Conservation (phyloP, 2,888 invertebrate genomes). For the Ramazzottius varieornatus region DNA sequence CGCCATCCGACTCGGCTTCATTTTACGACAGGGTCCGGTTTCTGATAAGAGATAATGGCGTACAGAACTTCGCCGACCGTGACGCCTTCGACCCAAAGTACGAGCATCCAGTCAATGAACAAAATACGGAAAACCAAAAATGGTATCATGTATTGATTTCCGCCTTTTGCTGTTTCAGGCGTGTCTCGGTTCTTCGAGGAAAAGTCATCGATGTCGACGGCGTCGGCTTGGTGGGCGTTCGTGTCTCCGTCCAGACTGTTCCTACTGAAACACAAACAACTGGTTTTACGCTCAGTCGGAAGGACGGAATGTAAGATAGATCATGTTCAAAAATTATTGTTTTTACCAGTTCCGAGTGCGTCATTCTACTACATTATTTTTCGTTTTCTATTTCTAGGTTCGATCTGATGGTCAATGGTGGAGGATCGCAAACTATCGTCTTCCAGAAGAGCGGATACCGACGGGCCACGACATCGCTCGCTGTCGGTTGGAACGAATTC, state of each 20-base stretch:
- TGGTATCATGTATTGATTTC: constrained; percentile 6
- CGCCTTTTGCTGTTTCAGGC: constrained; percentile 38
- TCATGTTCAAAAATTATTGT: not conserved
- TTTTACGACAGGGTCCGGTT: constrained; percentile 94
- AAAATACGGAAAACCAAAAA: not conserved
- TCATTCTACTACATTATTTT: not conserved
- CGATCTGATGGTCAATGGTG: constrained; percentile 93
- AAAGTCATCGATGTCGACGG: constrained; percentile 81
- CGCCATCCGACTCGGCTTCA: constrained; percentile 79
- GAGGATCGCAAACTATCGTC: constrained; percentile 80
- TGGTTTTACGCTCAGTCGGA: not conserved
- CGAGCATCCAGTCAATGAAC: constrained; percentile 22
- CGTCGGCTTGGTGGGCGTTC: constrained; percentile 79
- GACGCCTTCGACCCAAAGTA: constrained; percentile 96
- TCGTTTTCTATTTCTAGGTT: constrained; percentile 36
- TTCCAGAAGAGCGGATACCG: constrained; percentile 36
- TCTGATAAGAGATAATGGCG: constrained; percentile 88
- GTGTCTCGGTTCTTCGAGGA: constrained; percentile 93
- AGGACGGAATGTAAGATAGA: constrained; percentile 47
- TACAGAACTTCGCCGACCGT: constrained; percentile 89
- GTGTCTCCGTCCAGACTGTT: constrained; percentile 32
- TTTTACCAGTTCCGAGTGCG: not conserved
- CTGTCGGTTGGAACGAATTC: constrained; percentile 58
- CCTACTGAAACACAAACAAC: not conserved
- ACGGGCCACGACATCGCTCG: not conserved